Conservation (phyloP, 1,140 invertebrate species). For the Hylyphantes graminicola region DNA sequence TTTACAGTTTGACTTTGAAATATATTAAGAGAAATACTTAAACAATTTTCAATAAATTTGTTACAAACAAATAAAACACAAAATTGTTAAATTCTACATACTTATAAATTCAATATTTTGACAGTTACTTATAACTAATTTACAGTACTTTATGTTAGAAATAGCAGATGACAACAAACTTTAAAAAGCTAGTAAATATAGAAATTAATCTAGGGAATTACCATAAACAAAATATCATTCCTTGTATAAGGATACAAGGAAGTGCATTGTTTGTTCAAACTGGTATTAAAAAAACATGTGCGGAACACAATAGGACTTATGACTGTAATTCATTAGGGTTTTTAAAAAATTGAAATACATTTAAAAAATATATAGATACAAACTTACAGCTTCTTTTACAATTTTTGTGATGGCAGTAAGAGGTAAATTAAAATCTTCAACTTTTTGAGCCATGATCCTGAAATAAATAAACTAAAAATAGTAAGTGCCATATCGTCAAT, state of each 20-base stretch:
- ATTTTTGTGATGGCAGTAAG: constrained; percentile 54
- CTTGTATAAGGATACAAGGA: too few relatives aligned
- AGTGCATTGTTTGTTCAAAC: too few relatives aligned
- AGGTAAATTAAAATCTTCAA: constrained; percentile 58
- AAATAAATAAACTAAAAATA: background rate
- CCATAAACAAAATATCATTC: too few relatives aligned
- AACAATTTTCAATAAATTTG: background rate
- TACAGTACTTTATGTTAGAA: background rate
- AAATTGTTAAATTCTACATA: background rate
- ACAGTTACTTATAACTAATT: background rate
- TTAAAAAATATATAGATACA: constrained; percentile 8
- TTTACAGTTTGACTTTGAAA: constrained; percentile 1
- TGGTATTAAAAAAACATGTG: too few relatives aligned
- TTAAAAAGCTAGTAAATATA: background rate
- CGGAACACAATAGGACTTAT: too few relatives aligned
- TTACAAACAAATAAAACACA: background rate
- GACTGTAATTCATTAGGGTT: background rate
- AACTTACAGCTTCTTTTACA: constrained; percentile 56
- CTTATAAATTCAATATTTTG: too few relatives aligned
- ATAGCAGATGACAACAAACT: background rate
- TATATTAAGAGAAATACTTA: background rate
- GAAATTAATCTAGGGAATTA: too few relatives aligned
- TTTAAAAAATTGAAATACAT: background rate
- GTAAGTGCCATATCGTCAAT: too few relatives aligned
- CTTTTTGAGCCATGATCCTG: constrained; percentile 52